Evolutionary conservation across 2,113 vertebrate genomes (phyloP), one percentile per base, ranked within the genome.

Genomic region (Bubalus kerabau): DNA sequence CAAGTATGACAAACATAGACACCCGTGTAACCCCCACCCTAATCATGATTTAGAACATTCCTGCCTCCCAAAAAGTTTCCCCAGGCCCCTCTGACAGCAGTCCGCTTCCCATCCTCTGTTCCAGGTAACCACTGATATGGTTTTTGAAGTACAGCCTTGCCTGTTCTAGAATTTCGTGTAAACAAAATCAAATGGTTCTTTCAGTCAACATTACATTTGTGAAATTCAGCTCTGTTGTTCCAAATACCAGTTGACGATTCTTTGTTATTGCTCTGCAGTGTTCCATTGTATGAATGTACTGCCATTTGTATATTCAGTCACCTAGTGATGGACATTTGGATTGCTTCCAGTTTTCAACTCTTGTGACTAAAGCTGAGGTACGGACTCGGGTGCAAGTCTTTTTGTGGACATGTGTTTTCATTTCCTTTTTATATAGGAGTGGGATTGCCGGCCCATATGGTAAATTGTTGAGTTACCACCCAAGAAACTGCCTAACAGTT

Each of bases 401-500:
- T 48, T 43, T 36, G 59, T 62, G 5, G 57, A 95, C 54, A 57
- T 71, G 28, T 87, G 17, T 91, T 97, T 74, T 90, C 64, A 76
- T 84, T 95, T 85, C 30, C 78, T 19, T 52, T 78, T 81, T 96
- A n/a, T 76, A 56, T 76, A 71, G 26, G 50, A 56, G 62, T 46
- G 23, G 50, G 23, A 74, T 19, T 67, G 19, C 57, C 46, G 3
- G 26, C 46, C 60, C 52, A 57, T 74, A n/a, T 50, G 46, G 43
- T 52, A 93, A 88, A 78, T 28, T 62, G 46, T 67, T 87, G 59
- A 90, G 40, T 80, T 76, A 81, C 59, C 87, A 57, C 67, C 83
- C 74, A 96, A 89, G 84, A 97, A 92, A 92, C 15, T 78, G 64
- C 76, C 36, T n/a, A 78, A 95, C 40, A 43, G 19, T 86, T 59